Evolutionary conservation across 2,888 invertebrate species (phyloP), one percentile per base, ranked within the genome.

Genomic region (Tipula helvola): DNA sequence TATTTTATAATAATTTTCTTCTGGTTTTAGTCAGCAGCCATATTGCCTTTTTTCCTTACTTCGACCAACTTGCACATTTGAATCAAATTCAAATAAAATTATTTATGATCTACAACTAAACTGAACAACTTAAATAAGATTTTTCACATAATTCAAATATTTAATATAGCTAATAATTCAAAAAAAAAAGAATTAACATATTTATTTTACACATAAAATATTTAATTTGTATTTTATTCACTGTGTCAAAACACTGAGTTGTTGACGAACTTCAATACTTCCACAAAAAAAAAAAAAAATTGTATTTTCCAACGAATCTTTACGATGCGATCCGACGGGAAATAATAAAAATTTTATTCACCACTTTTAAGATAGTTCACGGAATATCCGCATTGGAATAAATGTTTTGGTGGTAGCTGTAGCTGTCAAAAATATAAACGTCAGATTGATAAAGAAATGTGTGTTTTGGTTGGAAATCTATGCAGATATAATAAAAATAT

Each of bases 261-360:
- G 71, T 71, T 71, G 71, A 71, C 71, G 71, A 71, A 71, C 71
- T 71, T 71, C 71, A 71, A 71, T 71, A 71, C 71, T 71, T 71
- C 71, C 71, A 71, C 28, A 71, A 71, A 71, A 71, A 57, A 57
- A 44, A 10, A 44, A 18, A 71, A 71, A 5, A 71, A 71, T 28
- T 10, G 28, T 71, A 28, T 71, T 71, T 71, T 71, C 52, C 71
- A 52, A 71, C 71, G 71, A 71, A 3, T 10, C 3, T 0, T 10
- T 10, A 71, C 71, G 71, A 71, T 28, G 2, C 28, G 10, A 10
- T 8, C 18, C 71, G 71, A 71, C 10, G 12, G 18, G 10, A 28
- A 18, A 57, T 7, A 4, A n/a, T 16, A n/a, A 39, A 57, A 5
- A 52, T 52, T 71, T 52, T 71, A 71, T 28, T 71, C 71, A 71